Percentiles rank a stretch among this genome's conserved stretches.
phyloP scores from a whole-genome alignment of 2,113 vertebrate species.

The Daubentonia madagascariensis region DNA sequence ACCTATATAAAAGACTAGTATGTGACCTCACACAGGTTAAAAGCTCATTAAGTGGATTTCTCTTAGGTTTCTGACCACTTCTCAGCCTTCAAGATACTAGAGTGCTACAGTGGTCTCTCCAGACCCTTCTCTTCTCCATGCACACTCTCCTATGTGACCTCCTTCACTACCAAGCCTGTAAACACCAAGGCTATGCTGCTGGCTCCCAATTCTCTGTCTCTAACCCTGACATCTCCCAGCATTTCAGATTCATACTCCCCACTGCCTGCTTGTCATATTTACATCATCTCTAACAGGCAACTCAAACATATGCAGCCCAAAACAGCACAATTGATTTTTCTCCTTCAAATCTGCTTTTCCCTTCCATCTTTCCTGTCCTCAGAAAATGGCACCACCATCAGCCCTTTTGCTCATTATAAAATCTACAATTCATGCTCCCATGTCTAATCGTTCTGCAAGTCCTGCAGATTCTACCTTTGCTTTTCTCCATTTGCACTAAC shows the following conservation, averaged over 20 bases:
- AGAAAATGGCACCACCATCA: background rate
- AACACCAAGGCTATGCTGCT: background rate
- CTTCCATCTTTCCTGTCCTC: background rate
- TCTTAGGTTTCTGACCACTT: background rate
- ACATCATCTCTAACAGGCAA: background rate
- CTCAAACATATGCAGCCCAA: background rate
- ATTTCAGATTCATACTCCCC: background rate
- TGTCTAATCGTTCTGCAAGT: background rate
- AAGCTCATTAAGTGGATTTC: background rate
- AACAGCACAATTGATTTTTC: background rate
- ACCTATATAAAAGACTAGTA: background rate
- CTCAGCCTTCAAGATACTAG: background rate
- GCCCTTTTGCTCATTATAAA: background rate
- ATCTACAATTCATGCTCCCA: background rate
- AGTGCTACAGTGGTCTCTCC: background rate
- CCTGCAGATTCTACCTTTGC: background rate
- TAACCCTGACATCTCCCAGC: background rate
- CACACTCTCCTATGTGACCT: fast-evolving
- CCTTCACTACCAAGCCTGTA: background rate
- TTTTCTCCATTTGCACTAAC: background rate
- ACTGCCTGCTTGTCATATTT: background rate
- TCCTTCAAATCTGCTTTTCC: background rate
- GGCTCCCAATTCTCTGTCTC: background rate
- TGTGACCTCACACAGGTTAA: background rate
- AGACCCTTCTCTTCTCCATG: background rate